Base-by-base conservation (phyloP, 2,888 invertebrate species). In the Rhagonycha fulva region DNA sequence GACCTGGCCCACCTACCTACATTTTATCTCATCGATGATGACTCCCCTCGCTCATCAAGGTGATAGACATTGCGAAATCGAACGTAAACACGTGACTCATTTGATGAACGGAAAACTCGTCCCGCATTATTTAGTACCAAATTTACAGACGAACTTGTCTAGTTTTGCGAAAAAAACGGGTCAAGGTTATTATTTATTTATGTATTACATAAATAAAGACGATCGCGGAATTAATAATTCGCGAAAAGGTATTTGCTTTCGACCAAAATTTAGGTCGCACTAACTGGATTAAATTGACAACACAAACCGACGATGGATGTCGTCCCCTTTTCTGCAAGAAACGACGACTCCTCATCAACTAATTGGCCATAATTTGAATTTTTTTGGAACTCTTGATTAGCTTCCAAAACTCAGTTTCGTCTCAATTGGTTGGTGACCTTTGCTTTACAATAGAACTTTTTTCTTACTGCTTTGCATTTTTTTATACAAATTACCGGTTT, bases 21-120 rank as follows among this genome's bases (percentile, higher is more conserved):
- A 66, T 24, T 66, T 66, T 66, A 47, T 47, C 47, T 47, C 47
- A 47, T 47, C 47, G 47, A 47, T 47, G 47, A 47, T 47, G 47
- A 47, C 47, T 47, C 47, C 47, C 47, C 47, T 47, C 47, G 47
- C n/a, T 7, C 47, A 47, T 47, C 47, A 47, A 47, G 47, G 47
- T 63, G 62, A 62, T 62, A 62, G 30, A 12, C 30, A 60, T 74
- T 74, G 62, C 69, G 23, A 72, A 68, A 68, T 73, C 69, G 32
- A 72, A 72, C 69, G 73, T 24, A 74, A 69, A 74, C 73, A 73
- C 72, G 69, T 74, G 68, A 74, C 28, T 74, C 73, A 74, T 62
- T 24, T 14, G 32, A 67, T 74, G 68, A 28, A 60, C 47, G 71
- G 71, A 71, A 71, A 62, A 62, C 24, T 63, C 62, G 62, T 71